Conservation (phyloP, 2,113 vertebrate species). For the Sigmodon hispidus region DNA sequence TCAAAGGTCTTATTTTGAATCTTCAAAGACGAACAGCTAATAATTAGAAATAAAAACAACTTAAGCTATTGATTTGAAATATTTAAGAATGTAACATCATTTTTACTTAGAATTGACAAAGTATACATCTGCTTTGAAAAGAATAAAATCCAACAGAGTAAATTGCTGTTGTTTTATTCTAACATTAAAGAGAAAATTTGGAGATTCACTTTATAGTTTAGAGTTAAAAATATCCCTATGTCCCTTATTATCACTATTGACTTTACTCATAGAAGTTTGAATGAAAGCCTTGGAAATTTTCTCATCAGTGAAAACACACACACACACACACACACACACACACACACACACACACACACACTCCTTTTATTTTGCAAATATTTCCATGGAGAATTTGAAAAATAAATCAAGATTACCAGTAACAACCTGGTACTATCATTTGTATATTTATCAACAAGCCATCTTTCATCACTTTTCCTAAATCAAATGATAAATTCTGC, state of each 20-base stretch:
- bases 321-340: neutral
- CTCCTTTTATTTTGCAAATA: neutral
- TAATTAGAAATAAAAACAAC: conserved; percentile 23
- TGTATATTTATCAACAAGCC: neutral
- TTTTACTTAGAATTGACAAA: conserved; percentile 20
- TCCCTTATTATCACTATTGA: neutral
- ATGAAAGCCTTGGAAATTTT: conserved; percentile 36
- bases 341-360: neutral
- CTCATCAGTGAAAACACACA: neutral
- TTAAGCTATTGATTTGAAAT: neutral
- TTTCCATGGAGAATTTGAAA: neutral
- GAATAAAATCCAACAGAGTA: conserved; percentile 43
- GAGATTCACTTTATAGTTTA: conserved; percentile 6
- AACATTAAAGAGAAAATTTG: conserved; percentile 33
- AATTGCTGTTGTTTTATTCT: neutral
- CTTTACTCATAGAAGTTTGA: neutral
- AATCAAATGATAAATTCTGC: neutral
- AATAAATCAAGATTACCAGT: neutral
- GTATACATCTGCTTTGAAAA: neutral
- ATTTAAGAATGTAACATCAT: neutral
- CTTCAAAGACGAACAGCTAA: neutral
- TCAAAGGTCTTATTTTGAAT: neutral
- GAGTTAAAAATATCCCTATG: neutral
- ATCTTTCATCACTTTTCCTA: neutral
- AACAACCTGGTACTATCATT: neutral